Conservation (phyloP, 2,888 invertebrate genomes). For the Smittia aterrima region DNA sequence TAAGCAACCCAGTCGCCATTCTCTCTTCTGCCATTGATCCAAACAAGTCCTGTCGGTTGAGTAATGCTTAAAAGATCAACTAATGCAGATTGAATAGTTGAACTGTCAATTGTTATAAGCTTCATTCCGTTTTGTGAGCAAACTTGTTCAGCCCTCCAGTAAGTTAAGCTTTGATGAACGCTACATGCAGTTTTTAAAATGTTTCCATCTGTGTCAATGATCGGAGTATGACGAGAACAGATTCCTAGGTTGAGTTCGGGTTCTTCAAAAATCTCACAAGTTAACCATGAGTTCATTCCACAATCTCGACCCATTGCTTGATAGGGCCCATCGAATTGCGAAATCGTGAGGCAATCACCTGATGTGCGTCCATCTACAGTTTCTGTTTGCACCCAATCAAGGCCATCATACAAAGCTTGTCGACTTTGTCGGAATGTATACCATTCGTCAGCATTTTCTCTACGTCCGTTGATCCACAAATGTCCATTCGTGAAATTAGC, state of each 20-base stretch:
- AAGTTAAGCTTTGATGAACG: not conserved
- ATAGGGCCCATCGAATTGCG: not conserved
- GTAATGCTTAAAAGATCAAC: not conserved
- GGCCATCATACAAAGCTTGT: not conserved
- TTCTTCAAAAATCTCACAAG: constrained; percentile 6
- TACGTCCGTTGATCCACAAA: constrained; percentile 29
- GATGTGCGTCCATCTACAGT: not conserved
- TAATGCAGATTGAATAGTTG: not conserved
- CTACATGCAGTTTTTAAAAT: not conserved
- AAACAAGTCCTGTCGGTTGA: not conserved
- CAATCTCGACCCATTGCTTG: not conserved
- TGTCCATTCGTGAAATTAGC: not conserved
- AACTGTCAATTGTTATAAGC: not conserved
- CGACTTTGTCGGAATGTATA: not conserved
- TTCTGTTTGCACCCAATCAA: constrained; percentile 12
- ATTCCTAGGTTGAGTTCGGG: not conserved
- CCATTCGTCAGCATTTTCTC: not conserved
- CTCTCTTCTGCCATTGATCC: constrained; percentile 25
- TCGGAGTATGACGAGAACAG: not conserved
- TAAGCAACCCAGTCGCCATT: not conserved
- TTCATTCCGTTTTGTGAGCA: not conserved
- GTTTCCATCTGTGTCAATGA: not conserved
- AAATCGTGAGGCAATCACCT: constrained; percentile 11
- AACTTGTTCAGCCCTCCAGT: not conserved
- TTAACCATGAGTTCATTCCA: not conserved